Evolutionary conservation across 2,888 invertebrate species (phyloP).

Genomic region (Drosophila engyochracea): DNA sequence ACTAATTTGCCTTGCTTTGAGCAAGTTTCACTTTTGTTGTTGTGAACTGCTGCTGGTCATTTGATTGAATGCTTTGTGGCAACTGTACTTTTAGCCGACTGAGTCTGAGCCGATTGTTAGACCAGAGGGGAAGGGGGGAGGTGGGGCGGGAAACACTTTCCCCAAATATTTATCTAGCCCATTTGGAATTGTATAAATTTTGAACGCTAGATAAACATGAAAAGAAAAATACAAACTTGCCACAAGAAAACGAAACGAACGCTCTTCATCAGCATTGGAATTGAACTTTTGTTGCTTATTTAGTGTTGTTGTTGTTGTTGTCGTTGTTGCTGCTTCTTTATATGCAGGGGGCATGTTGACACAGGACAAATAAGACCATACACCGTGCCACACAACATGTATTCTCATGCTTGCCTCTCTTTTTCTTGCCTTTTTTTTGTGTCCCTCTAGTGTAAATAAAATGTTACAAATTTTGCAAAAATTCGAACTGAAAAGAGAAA

Average conservation of each 20-base stretch:
- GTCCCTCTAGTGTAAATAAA: conserved; percentile 69
- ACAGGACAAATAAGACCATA: conserved; percentile 70
- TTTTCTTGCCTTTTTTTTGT: conserved; percentile 16
- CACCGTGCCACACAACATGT: conserved; percentile 5
- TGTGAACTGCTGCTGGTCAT: not conserved
- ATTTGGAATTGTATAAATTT: conserved; percentile 69
- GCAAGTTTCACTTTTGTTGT: too few species aligned
- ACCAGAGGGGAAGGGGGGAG: too few species aligned
- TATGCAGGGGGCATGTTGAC: conserved; percentile 75
- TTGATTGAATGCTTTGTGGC: conserved; percentile 9
- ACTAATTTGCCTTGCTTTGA: conserved; percentile 9
- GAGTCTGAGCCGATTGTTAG: not conserved
- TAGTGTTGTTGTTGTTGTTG: conserved; percentile 21
- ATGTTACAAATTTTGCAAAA: conserved; percentile 75
- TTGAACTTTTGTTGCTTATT: conserved; percentile 51
- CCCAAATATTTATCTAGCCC: conserved; percentile 67
- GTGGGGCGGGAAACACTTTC: conserved; percentile 15
- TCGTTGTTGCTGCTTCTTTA: conserved; percentile 53
- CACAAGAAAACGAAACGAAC: conserved; percentile 6
- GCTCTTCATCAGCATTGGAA: conserved; percentile 72
- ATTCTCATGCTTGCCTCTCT: not conserved
- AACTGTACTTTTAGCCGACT: conserved; percentile 23
- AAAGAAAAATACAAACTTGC: conserved; percentile 62
- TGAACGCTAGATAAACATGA: conserved; percentile 69
- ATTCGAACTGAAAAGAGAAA: not conserved